Evolutionary conservation across 2,113 vertebrate species (phyloP), one percentile per base, ranked within the genome.

Genomic region (Noctilio leporinus): DNA sequence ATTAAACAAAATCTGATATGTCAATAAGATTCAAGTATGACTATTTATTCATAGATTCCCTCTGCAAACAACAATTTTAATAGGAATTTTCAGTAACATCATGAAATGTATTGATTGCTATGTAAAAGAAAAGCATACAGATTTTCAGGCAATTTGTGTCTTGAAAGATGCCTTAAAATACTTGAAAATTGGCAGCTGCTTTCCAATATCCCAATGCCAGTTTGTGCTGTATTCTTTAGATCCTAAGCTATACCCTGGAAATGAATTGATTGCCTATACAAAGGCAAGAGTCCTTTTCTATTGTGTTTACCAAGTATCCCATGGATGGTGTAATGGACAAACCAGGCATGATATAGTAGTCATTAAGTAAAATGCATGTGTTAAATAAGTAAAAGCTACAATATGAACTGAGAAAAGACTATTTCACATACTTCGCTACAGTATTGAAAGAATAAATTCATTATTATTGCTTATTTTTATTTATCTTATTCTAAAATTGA

Each of bases 141-240:
- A 93, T 78, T 96, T 95, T 94, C 12, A 96, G 77, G 65, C 72
- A 95, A 28, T 94, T 62, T 94, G 69, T 86, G 94, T 75, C 75
- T 83, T 93, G 86, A 91, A 78, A 85, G 30, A 81, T 69, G 30
- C 22, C 47, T 96, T 92, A 90, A 93, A 94, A 85, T 78, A 33
- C 30, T 91, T 82, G 40, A 49, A 94, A 94, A 95, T 24, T 86
- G 62, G n/a, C n/a, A 88, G 24, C 73, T 80, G 62, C 49, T 95
- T 93, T 35, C 55, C 3, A 93, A 17, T 40, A 62, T 30, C 40
- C 24, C 91, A 62, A 67, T 88, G 59, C 4, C 57, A 55, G 7
- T 83, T 51, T 55, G 40, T 76, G 2, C 85, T 86, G 4, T 75
- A 64, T 78, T 75, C 7, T 76, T 20, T 82, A 92, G 7, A 40